Conservation (phyloP, 1,140 invertebrate genomes). For the Brachionus rotundiformis region DNA sequence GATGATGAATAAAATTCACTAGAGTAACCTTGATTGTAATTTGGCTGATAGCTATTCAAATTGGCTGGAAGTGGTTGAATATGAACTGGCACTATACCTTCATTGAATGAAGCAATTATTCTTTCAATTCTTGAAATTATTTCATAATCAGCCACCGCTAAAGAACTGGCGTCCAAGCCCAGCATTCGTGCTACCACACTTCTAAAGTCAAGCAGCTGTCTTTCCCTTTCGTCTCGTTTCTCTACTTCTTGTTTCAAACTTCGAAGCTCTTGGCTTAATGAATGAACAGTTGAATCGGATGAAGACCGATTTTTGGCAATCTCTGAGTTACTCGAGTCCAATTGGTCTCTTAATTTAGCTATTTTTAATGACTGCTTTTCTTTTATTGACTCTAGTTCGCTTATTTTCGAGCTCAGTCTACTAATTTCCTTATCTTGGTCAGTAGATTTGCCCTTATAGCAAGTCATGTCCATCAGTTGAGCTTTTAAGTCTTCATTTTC, state of each 20-base stretch:
- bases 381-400: conserved; percentile 61
- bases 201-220: conserved; percentile 63
- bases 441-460: conserved; percentile 46
- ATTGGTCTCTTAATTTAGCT: conserved; percentile 56
- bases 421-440: conserved; percentile 61
- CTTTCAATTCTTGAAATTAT: conserved; percentile 63
- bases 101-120: conserved; percentile 56
- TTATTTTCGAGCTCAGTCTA: conserved; percentile 58
- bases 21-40: conserved; percentile 19
- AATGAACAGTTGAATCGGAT: conserved; percentile 62
- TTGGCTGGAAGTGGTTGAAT: conserved; percentile 45
- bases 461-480: conserved; percentile 17
- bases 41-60: neutral
- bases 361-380: conserved; percentile 62
- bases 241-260: conserved; percentile 61
- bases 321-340: conserved; percentile 54
- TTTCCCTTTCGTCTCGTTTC: conserved; percentile 60
- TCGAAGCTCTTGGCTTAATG: conserved; percentile 62
- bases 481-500: conserved; percentile 49
- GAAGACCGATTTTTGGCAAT: conserved; percentile 56
- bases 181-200: conserved; percentile 62
- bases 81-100: conserved; percentile 42
- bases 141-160: conserved; percentile 64
- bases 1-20: conserved; percentile 32
- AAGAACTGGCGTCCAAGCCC: conserved; percentile 61